Conservation (phyloP, 2,797 vertebrate genomes). For the Hydrolagus colliei region DNA sequence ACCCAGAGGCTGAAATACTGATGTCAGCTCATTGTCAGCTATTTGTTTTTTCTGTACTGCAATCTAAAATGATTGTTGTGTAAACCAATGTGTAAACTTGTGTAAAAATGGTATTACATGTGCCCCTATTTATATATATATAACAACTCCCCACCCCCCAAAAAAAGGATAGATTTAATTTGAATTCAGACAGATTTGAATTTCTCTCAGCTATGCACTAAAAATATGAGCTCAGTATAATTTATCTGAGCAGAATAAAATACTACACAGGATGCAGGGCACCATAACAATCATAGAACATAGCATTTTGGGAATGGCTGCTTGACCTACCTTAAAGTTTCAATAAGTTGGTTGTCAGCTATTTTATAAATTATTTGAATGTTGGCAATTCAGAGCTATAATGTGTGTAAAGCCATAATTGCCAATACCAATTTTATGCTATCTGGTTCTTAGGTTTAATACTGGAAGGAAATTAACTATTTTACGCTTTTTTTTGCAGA, state of each 20-base stretch:
- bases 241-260: conserved; percentile 23
- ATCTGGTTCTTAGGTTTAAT: background rate
- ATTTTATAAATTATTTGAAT: conserved; percentile 16
- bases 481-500: background rate
- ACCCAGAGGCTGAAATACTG: too few relatives aligned
- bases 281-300: conserved; percentile 15
- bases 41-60: too few relatives aligned
- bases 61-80: too few relatives aligned
- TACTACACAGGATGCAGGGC: background rate
- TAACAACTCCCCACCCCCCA: too few relatives aligned
- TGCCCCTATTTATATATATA: too few relatives aligned
- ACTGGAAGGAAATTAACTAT: conserved; percentile 8
- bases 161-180: too few relatives aligned
- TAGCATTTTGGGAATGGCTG: conserved; percentile 3
- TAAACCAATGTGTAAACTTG: too few relatives aligned
- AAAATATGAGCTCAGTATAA: conserved; percentile 18
- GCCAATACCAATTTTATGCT: conserved; percentile 7
- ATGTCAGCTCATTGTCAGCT: too few relatives aligned
- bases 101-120: too few relatives aligned
- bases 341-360: conserved; percentile 26
- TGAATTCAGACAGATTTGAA: conserved; percentile 1
- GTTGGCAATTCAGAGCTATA: conserved; percentile 12
- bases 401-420: conserved; percentile 16
- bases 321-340: conserved; percentile 18
- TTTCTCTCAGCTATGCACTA: conserved; percentile 20